Percentiles rank a stretch among this genome's conserved stretches.
phyloP scores from a whole-genome alignment of 1,140 invertebrate species.

The Zaprionus africanus region DNA sequence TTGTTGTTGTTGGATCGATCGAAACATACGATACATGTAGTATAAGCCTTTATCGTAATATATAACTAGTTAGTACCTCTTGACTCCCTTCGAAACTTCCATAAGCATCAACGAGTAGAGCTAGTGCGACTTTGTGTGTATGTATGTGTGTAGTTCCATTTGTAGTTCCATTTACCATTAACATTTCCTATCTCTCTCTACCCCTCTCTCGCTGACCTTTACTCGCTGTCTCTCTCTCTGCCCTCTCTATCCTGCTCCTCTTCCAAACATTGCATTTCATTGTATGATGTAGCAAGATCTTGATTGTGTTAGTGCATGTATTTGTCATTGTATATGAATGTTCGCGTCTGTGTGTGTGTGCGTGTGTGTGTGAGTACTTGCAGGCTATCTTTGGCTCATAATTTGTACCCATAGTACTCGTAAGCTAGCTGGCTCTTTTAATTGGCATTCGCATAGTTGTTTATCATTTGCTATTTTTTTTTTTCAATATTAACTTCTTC shows the following conservation, averaged over 20 bases:
- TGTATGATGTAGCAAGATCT: constrained; percentile 18
- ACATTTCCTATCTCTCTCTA: too few relatives aligned
- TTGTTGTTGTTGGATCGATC: constrained; percentile 58
- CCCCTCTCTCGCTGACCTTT: constrained; percentile 10
- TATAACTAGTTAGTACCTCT: constrained; percentile 46
- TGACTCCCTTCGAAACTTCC: constrained; percentile 40
- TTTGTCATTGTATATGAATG: constrained; percentile 19
- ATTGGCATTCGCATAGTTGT: constrained; percentile 49
- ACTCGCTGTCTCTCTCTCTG: background rate
- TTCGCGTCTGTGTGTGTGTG: constrained; percentile 15
- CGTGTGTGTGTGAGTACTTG: constrained; percentile 13
- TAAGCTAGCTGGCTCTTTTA: constrained; percentile 59
- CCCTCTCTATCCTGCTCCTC: background rate
- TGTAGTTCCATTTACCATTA: constrained; percentile 18
- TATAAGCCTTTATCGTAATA: background rate
- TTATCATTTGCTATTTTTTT: background rate
- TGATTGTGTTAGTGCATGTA: constrained; percentile 34
- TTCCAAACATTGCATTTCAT: constrained; percentile 8
- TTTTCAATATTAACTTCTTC: constrained; percentile 29
- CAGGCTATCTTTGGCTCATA: constrained; percentile 24
- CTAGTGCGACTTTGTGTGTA: constrained; percentile 59
- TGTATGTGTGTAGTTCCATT: constrained; percentile 41
- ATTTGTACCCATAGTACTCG: constrained; percentile 25
- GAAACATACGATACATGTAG: constrained; percentile 14
- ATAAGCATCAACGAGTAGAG: constrained; percentile 56